Base-by-base conservation (phyloP, 2,888 invertebrate species). In the Halictus ligatus region DNA sequence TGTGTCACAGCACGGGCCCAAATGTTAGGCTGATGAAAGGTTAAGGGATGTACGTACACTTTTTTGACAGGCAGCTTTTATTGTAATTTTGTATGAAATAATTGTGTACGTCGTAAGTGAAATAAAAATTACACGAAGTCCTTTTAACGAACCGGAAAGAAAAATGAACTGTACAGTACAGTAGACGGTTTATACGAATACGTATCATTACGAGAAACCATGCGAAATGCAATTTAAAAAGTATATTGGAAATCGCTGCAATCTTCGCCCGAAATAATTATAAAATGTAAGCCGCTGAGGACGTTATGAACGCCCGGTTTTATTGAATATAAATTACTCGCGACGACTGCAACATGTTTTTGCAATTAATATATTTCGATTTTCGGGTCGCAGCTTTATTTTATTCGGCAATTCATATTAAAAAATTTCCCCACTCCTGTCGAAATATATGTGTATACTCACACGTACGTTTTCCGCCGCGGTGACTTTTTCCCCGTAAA, bases 401-500 rank as follows among this genome's bases (percentile, higher is more conserved):
- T n/a, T 4, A 18, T 35, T 18, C 21, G 4, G 29, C n/a, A 48
- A 40, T 60, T 25, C n/a, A 29, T 46, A 48, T 83, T 46, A 0
- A 25, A 69, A 60, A 80, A 25, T 75, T 29, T 35, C 1, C 5
- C 21, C 73, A 2, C 8, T 12, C 5, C 64, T 29, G 18, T 64
- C 2, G 7, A 29, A 64, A 29, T 29, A 18, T n/a, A 7, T 18
- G 25, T 21, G 48, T 46, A 35, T 4, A 40, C 18, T 35, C 12
- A 64, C 18, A 35, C 15, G 25, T 7, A 15, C 29, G 8, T n/a
- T 48, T 58, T 48, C 12, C 73, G 18, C 21, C 10, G 29, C 25
- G 18, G 21, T 46, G 73, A n/a, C 58, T 48, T 60, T 75, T 35
- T 40, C 18, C 43, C 78, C 15, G n/a, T 50, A 71, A 78, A 78